Evolutionary conservation across 2,797 vertebrate species (phyloP).

Genomic region (Geotria australis): DNA sequence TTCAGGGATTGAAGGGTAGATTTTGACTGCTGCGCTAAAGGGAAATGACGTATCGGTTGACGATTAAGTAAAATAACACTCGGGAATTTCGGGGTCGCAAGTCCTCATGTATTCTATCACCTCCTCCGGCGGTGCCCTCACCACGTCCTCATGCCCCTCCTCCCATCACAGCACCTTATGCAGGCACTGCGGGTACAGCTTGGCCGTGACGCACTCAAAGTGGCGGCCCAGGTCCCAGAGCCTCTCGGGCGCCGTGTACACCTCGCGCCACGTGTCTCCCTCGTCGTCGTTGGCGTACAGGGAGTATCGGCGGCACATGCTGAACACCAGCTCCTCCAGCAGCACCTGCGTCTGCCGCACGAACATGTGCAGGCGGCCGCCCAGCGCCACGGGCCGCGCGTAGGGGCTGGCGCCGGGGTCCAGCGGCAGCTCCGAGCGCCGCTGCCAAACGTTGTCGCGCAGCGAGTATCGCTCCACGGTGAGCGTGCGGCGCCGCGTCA

Average conservation of each 20-base stretch:
- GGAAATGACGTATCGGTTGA: too few relatives aligned
- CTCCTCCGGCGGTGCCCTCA: too few relatives aligned
- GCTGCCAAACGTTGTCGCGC: constrained; percentile 60
- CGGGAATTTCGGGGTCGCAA: too few relatives aligned
- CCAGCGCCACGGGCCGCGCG: constrained; percentile 67
- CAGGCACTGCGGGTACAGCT: constrained; percentile 97
- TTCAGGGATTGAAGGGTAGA: too few relatives aligned
- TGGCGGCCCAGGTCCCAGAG: constrained; percentile 97
- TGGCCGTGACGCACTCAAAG: constrained; percentile 97
- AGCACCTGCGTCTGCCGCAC: constrained; percentile 92
- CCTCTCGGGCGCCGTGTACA: constrained; percentile 81
- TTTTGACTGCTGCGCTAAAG: too few relatives aligned
- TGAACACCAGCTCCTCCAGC: constrained; percentile 88
- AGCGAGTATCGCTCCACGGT: constrained; percentile 86
- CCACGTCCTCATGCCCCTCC: too few relatives aligned
- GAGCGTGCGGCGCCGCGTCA: constrained; percentile 81
- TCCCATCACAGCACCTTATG: constrained; percentile 72
- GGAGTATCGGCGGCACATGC: constrained; percentile 95
- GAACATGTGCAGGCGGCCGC: constrained; percentile 65
- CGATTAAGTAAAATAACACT: too few relatives aligned
- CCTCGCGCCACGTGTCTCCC: constrained; percentile 55
- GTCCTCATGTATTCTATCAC: too few relatives aligned
- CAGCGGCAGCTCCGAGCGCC: constrained; percentile 61
- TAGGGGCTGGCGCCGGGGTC: constrained; percentile 91
- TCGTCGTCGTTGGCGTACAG: constrained; percentile 76